Evolutionary conservation across 1,140 invertebrate genomes (phyloP).

Genomic region (Anthonomus grandis): DNA sequence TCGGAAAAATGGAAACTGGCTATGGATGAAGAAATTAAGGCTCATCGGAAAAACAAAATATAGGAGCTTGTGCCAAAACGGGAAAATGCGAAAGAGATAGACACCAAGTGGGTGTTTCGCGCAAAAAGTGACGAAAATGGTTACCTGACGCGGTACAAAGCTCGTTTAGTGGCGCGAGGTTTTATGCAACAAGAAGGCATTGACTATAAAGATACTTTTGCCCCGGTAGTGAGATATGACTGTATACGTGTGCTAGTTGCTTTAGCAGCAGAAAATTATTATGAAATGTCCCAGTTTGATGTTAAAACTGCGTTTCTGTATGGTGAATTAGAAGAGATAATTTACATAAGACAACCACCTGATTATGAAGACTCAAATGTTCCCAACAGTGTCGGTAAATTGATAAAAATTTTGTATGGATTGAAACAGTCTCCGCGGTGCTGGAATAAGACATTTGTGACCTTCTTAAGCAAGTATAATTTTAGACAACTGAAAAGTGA

Average conservation of each 20-base stretch:
- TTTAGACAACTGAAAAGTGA: too few relatives aligned
- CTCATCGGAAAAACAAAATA: too few relatives aligned
- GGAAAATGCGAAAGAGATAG: slow-evolving; percentile 18
- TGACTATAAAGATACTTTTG: slow-evolving; percentile 46
- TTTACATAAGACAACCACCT: slow-evolving; percentile 49
- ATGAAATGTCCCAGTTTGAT: slow-evolving; percentile 46
- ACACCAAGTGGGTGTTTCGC: neutral
- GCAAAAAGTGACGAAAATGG: neutral
- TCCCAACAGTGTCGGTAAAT: slow-evolving; percentile 17
- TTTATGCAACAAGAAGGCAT: slow-evolving; percentile 26
- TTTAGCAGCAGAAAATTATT: slow-evolving; percentile 41
- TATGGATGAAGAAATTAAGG: too few relatives aligned
- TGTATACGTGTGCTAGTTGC: slow-evolving; percentile 47
- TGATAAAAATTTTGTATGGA: slow-evolving; percentile 49
- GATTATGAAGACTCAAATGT: slow-evolving; percentile 30
- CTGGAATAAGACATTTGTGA: too few relatives aligned
- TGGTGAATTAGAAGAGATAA: slow-evolving; percentile 46
- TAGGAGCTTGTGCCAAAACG: too few relatives aligned
- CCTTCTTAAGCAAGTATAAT: too few relatives aligned
- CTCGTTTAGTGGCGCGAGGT: neutral
- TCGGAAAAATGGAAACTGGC: too few relatives aligned
- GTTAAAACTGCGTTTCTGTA: slow-evolving; percentile 49
- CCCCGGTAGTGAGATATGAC: slow-evolving; percentile 43
- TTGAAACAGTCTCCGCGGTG: slow-evolving; percentile 49
- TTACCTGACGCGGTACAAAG: neutral